Percentiles rank a stretch among this genome's conserved stretches.
These are phyloP conservation scores for Enhydra lutris DNA, from an alignment of 2,113 vertebrate species.

Conservation along the genomic window DNA sequence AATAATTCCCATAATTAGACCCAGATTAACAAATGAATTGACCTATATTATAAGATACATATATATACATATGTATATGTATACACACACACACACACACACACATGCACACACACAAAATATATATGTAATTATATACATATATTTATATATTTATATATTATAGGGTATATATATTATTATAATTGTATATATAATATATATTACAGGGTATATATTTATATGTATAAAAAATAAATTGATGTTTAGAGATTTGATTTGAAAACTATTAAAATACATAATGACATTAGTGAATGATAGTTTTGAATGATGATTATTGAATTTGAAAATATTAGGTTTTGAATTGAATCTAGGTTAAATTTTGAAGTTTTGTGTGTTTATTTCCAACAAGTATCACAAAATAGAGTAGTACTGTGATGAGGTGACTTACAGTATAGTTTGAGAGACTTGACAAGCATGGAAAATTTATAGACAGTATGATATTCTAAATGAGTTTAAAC, in stretches of 20 bases:
- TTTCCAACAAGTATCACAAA: not conserved
- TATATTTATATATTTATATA: not conserved
- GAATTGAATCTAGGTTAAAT: not conserved
- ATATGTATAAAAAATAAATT: not conserved
- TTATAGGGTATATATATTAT: too few species aligned
- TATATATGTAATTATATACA: not conserved
- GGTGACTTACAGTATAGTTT: not conserved
- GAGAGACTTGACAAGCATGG: not conserved
- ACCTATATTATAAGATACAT: not conserved
- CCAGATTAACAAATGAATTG: not conserved
- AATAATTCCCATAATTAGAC: not conserved
- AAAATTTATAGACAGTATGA: not conserved
- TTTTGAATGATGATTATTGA: not conserved
- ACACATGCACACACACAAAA: too few species aligned
- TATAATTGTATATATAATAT: not conserved
- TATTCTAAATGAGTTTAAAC: conserved; percentile 33
- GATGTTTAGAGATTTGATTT: not conserved
- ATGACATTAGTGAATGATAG: not conserved
- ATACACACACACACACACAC: too few species aligned
- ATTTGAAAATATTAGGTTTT: not conserved
- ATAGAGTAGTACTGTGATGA: not conserved
- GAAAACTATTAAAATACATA: not conserved
- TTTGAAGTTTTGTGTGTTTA: not conserved
- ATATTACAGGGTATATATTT: not conserved
- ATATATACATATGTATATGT: not conserved